Evolutionary conservation across 2,888 invertebrate species (phyloP).

Genomic region (Osmoderma eremita): DNA sequence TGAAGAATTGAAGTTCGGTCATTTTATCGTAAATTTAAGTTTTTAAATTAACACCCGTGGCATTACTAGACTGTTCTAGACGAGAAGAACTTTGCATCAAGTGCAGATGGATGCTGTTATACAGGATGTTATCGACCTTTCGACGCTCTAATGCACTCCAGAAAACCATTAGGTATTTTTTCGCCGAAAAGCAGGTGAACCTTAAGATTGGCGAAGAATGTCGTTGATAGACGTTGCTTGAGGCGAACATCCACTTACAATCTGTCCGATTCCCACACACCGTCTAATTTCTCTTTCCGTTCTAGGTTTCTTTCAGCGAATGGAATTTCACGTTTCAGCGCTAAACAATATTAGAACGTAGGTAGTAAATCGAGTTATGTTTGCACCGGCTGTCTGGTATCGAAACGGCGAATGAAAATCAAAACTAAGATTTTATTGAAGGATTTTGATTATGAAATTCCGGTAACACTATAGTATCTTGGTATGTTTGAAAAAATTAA

Average conservation of each 20-base stretch:
- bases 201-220: conserved; percentile 23
- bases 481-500: no score
- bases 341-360: background rate
- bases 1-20: no score
- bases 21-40: background rate
- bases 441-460: no score
- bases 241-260: conserved; percentile 18
- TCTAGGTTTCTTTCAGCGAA: conserved; percentile 2
- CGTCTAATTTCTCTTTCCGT: conserved; percentile 15
- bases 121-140: conserved; percentile 14
- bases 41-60: conserved; percentile 14
- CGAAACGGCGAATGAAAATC: no score
- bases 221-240: conserved; percentile 15
- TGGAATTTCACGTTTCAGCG: conserved; percentile 9
- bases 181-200: conserved; percentile 9
- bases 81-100: conserved; percentile 18
- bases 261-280: conserved; percentile 21
- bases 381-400: no score
- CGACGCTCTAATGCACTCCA: conserved; percentile 13
- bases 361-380: background rate
- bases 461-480: no score
- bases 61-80: conserved; percentile 16
- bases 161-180: conserved; percentile 22
- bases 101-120: conserved; percentile 5
- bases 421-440: no score